Evolutionary conservation across 2,113 vertebrate species (phyloP).

Genomic region (Albula goreensis): DNA sequence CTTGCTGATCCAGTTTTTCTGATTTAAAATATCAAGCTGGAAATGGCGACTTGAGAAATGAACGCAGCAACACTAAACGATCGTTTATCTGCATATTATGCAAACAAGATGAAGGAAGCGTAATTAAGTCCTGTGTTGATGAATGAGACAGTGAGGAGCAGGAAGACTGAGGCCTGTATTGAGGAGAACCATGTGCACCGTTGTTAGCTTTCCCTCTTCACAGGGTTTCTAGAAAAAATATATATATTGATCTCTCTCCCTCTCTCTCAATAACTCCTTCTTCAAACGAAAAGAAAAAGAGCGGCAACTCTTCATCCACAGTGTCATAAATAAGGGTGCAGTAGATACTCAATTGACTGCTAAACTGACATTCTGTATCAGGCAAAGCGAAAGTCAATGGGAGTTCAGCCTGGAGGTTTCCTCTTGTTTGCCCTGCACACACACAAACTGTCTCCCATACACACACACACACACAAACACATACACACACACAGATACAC

Average conservation of each 20-base stretch:
- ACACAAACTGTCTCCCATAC: not conserved
- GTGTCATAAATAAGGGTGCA: constrained; percentile 63
- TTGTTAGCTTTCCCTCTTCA: constrained; percentile 44
- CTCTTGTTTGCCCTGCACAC: not conserved
- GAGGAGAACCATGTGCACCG: not conserved
- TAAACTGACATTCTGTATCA: constrained; percentile 61
- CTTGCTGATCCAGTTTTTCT: not conserved
- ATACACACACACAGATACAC: not conserved
- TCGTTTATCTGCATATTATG: not conserved
- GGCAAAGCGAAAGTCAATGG: constrained; percentile 62
- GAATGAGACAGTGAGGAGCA: constrained; percentile 13
- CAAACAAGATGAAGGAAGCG: not conserved
- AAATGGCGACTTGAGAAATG: not conserved
- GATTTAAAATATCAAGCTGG: not conserved
- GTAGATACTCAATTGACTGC: constrained; percentile 60
- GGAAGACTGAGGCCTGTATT: not conserved
- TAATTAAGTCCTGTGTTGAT: not conserved
- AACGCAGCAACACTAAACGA: not conserved
- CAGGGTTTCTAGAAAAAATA: constrained; percentile 54
- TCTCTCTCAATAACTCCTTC: constrained; percentile 28
- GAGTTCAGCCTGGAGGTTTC: constrained; percentile 50
- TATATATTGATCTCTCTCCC: constrained; percentile 56
- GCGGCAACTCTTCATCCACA: constrained; percentile 50
- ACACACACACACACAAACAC: not conserved
- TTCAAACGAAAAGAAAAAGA: constrained; percentile 46